Percentiles rank a stretch among this genome's conserved stretches.
Conservation (phyloP, 1,140 invertebrate genomes). For the Mylabris phalerata region DNA sequence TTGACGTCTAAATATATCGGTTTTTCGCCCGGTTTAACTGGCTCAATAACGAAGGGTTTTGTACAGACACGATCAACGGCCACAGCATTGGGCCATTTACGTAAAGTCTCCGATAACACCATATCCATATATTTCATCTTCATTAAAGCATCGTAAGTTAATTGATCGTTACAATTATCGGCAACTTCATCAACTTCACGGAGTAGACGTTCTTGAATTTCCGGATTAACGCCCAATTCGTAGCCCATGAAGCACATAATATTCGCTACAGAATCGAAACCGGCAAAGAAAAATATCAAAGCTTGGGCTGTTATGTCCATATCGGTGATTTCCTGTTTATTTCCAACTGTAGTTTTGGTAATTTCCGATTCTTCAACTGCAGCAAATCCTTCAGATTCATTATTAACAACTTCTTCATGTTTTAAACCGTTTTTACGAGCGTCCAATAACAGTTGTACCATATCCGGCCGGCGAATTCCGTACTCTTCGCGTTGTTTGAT, state of each 20-base stretch:
- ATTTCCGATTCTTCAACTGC: constrained; percentile 34
- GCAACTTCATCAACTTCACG: constrained; percentile 38
- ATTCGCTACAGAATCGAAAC: constrained; percentile 39
- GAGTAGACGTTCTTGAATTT: constrained; percentile 44
- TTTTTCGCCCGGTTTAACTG: background rate
- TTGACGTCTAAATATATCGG: constrained; percentile 28
- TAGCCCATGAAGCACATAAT: constrained; percentile 36
- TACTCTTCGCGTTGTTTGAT: no score
- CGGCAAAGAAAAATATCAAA: constrained; percentile 40
- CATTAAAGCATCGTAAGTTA: constrained; percentile 13
- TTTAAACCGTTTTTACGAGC: constrained; percentile 29
- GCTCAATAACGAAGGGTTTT: constrained; percentile 31
- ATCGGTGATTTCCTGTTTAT: background rate
- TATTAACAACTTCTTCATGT: constrained; percentile 29
- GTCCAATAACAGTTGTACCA: constrained; percentile 40
- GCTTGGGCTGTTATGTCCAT: constrained; percentile 33
- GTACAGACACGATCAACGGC: constrained; percentile 39
- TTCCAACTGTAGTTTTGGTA: background rate
- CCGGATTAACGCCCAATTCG: constrained; percentile 47
- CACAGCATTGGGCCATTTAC: constrained; percentile 41
- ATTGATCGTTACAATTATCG: constrained; percentile 24
- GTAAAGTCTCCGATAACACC: constrained; percentile 27
- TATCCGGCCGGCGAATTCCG: background rate
- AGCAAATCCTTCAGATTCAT: constrained; percentile 43
- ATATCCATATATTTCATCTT: constrained; percentile 41